phyloP scores from a whole-genome alignment of 2,888 invertebrate species.

The Stenoptilia bipunctidactyla region DNA sequence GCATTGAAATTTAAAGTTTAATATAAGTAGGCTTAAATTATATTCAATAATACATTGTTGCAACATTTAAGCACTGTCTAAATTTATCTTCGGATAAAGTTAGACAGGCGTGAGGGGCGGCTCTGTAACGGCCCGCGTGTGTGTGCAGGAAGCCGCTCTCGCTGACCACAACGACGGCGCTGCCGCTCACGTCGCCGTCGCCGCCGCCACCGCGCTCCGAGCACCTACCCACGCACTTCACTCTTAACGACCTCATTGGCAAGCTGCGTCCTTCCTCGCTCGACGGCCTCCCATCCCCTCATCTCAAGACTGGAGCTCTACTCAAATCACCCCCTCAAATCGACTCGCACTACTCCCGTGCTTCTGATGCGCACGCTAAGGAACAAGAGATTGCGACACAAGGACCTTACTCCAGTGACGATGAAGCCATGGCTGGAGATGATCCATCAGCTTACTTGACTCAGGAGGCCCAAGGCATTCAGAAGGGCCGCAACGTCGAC shows the following conservation, averaged over 20 bases:
- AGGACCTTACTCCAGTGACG: slow-evolving; percentile 73
- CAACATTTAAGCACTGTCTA: slow-evolving; percentile 7
- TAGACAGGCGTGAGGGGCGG: slow-evolving; percentile 21
- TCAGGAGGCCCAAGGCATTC: slow-evolving; percentile 44
- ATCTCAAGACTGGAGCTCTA: slow-evolving; percentile 54
- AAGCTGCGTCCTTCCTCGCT: slow-evolving; percentile 65
- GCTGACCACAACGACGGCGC: slow-evolving; percentile 70
- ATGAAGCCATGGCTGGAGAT: slow-evolving; percentile 67
- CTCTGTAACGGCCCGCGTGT: slow-evolving; percentile 49
- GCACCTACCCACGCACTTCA: slow-evolving; percentile 66
- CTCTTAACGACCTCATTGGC: slow-evolving; percentile 68
- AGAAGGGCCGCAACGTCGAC: slow-evolving; percentile 46
- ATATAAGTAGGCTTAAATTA: too few species aligned
- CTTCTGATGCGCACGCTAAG: slow-evolving; percentile 53
- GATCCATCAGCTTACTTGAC: slow-evolving; percentile 65
- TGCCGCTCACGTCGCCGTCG: slow-evolving; percentile 67
- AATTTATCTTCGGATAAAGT: slow-evolving; percentile 12
- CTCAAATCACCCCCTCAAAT: slow-evolving; percentile 71
- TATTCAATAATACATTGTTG: not conserved
- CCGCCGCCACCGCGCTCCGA: slow-evolving; percentile 66
- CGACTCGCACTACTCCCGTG: slow-evolving; percentile 71
- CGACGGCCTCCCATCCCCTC: slow-evolving; percentile 61
- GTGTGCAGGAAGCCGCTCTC: slow-evolving; percentile 65
- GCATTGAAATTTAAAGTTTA: too few species aligned
- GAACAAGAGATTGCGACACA: slow-evolving; percentile 67